Evolutionary conservation across 1,140 invertebrate genomes (phyloP), one percentile per base, ranked within the genome.

Genomic region (Adelges cooleyi): DNA sequence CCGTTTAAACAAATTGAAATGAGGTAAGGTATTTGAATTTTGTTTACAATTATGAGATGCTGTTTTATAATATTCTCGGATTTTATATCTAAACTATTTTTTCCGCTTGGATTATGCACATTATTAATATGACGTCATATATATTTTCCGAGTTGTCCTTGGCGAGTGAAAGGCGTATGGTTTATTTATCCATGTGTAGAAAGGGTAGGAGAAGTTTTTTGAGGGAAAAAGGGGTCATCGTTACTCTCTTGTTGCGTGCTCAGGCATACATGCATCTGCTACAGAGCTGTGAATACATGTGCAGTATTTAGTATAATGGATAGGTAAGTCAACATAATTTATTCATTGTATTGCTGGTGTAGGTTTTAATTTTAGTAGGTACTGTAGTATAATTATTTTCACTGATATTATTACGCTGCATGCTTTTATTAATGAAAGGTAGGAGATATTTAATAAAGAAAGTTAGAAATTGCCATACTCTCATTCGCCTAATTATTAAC

Each of bases 121-220:
- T 62, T 48, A 48, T 20, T 38, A 22, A 46, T 62, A 33, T 62
- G 56, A 62, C 56, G 56, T 46, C 56, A 62, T 48, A 46, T n/a
- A n/a, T 18, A 62, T 62, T 62, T 62, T 62, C 56, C 56, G 56
- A 62, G 27, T 48, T 62, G 56, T 62, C 56, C 56, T 62, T 62
- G 56, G 46, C 56, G 44, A 62, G 56, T 62, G 56, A 62, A 62
- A 62, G 56, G 56, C 17, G 23, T 62, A 40, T 62, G 13, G 42
- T 62, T 46, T 46, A n/a, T 44, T 27, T 18, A 13, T 22, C 5
- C 23, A 18, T 33, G 23, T 22, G 27, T 20, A 18, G 9, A 29
- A 62, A 62, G 17, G 44, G 56, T 62, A 62, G 56, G 56, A 25
- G 56, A 48, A 48, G 13, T 62, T 62, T 62, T 62, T 62, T 29